Conservation (phyloP, 2,888 invertebrate genomes). For the Lepidocyrtinus sp. region DNA sequence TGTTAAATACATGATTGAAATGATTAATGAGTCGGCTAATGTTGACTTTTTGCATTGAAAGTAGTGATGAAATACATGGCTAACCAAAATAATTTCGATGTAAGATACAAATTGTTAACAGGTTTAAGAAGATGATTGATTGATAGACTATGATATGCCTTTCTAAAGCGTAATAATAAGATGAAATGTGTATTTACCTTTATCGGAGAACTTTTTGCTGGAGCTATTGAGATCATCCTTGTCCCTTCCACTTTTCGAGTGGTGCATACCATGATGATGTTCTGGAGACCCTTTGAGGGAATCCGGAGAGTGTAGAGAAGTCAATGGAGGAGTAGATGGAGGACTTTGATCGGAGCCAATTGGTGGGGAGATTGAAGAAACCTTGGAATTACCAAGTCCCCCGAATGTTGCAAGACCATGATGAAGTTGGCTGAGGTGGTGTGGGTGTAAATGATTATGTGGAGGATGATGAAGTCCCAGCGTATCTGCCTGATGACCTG, state of each 20-base stretch:
- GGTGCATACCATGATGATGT: conserved; percentile 44
- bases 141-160: neutral
- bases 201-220: conserved; percentile 62
- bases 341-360: conserved; percentile 70
- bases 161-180: too few species aligned
- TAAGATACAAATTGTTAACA: neutral
- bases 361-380: conserved; percentile 68
- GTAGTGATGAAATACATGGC: neutral
- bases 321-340: conserved; percentile 68
- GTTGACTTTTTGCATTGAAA: neutral
- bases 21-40: conserved; percentile 25
- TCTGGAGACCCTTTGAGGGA: conserved; percentile 61
- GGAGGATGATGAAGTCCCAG: conserved; percentile 45
- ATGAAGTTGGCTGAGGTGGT: conserved; percentile 55
- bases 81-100: neutral
- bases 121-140: neutral
- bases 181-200: conserved; percentile 58
- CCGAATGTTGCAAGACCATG: conserved; percentile 49
- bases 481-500: conserved; percentile 33
- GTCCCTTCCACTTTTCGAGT: conserved; percentile 45
- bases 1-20: conserved; percentile 23
- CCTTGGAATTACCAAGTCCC: conserved; percentile 63
- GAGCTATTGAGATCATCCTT: conserved; percentile 53
- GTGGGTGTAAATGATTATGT: conserved; percentile 53
- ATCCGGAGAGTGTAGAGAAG: conserved; percentile 66